A percentile compares a stretch with the other conserved stretches of the same genome.
These are phyloP conservation scores for Clarias platycephalus DNA, from an alignment of 2,797 vertebrate genomes.

Conservation along the genomic window DNA sequence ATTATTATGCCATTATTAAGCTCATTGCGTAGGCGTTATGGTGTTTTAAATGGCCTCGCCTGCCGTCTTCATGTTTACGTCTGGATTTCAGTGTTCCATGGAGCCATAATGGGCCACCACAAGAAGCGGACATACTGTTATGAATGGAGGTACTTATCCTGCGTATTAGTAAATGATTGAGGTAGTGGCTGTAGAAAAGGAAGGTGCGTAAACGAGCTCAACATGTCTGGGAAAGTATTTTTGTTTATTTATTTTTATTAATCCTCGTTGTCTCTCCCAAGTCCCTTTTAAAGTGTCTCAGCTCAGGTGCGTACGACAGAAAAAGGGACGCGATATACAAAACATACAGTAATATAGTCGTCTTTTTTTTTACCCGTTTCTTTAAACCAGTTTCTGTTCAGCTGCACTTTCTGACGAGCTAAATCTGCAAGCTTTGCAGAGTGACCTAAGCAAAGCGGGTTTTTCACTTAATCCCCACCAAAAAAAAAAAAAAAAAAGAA, in stretches of 20 bases:
- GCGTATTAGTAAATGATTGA: constrained; percentile 34
- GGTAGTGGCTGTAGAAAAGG: constrained; percentile 31
- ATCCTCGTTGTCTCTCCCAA: constrained; percentile 27
- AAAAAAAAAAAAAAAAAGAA: neutral
- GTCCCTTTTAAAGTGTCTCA: constrained; percentile 37
- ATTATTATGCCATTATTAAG: constrained; percentile 1
- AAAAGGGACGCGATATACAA: constrained; percentile 19
- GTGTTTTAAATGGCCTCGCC: neutral
- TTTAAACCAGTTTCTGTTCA: neutral
- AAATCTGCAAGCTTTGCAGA: neutral
- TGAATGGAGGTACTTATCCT: constrained; percentile 35
- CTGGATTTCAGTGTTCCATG: constrained; percentile 35
- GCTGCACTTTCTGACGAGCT: neutral
- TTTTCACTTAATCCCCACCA: neutral
- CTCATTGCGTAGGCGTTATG: neutral
- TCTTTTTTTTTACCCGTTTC: neutral
- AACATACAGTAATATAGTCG: neutral
- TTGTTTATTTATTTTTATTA: constrained; percentile 35
- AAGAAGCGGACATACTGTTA: neutral
- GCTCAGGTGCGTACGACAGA: constrained; percentile 17
- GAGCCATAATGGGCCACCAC: constrained; percentile 34
- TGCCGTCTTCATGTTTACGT: constrained; percentile 14
- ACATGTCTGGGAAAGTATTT: constrained; percentile 33
- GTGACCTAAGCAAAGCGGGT: neutral
- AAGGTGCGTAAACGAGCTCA: constrained; percentile 24